Evolutionary conservation across 2,888 invertebrate genomes (phyloP), one percentile per base, ranked within the genome.

Genomic region (Congeria kusceri): DNA sequence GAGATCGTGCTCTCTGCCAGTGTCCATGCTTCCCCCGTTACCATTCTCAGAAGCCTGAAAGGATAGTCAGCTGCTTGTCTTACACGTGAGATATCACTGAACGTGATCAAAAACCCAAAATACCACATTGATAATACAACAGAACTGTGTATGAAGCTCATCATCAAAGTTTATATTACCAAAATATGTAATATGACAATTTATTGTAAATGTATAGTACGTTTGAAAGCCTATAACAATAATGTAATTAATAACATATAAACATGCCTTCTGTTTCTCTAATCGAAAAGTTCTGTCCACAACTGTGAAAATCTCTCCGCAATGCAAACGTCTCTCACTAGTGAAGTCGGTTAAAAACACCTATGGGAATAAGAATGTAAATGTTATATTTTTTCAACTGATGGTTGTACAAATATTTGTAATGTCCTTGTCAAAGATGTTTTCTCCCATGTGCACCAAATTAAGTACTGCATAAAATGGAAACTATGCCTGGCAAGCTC

Each of bases 321-420:
- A 62, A 62, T 62, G 29, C 62, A 62, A 62, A 62, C 29, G n/a
- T 62, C 62, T 62, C 62, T 28, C 62, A 62, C 62, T 62, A 62
- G 39, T 62, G 29, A 28, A 62, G 62, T 62, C 62, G 29, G 62
- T 62, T 62, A 62, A 39, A 29, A 62, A 32, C 62, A 62, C 62
- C 62, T 62, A 62, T 39, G n/a, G 39, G 62, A 62, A 32, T 39
- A 62, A 39, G 29, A 62, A 62, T 39, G 20, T 62, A 32, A 62
- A 62, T 39, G 29, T 32, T 62, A 62, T 39, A 62, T 25, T 62
- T 39, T 62, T 62, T n/a, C 29, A 62, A 62, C 39, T 39, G 39
- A 39, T 39, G 15, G 39, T 39, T 39, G 9, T 39, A 39, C 39
- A 39, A 39, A 39, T 9, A 39, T 9, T 39, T 39, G 39, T 39